A percentile compares a stretch with the other conserved stretches of the same genome.
Evolutionary conservation across 2,888 invertebrate species (phyloP).

Genomic region (Aporophyla nigra): DNA sequence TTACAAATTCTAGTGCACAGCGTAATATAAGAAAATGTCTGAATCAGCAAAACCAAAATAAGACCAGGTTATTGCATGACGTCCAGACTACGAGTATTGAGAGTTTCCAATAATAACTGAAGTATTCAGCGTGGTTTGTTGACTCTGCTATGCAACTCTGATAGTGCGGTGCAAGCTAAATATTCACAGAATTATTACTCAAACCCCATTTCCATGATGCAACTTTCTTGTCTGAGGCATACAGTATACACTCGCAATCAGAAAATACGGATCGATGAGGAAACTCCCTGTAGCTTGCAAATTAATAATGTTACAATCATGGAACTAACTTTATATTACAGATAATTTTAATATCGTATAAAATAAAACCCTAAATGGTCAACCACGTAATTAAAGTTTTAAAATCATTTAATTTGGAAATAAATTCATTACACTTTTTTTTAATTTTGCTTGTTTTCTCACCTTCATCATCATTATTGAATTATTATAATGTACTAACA

Average conservation of each 20-base stretch:
- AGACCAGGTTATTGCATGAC: conserved; percentile 73
- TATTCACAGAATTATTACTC: conserved; percentile 59
- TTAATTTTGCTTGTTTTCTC: no score
- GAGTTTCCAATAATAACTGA: conserved; percentile 82
- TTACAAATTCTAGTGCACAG: conserved; percentile 41
- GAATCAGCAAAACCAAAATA: conserved; percentile 71
- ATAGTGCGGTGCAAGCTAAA: conserved; percentile 58
- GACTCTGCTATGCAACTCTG: conserved; percentile 61
- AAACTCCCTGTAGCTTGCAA: no score
- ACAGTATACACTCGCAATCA: not conserved
- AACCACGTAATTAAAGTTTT: no score
- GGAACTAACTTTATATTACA: no score
- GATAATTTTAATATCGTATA: no score
- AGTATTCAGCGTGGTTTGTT: conserved; percentile 74
- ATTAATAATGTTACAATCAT: no score
- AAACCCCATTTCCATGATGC: not conserved
- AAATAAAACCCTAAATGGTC: no score
- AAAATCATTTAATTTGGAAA: no score
- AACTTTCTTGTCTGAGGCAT: not conserved
- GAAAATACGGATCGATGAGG: no score
- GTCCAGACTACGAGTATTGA: conserved; percentile 72
- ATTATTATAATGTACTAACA: no score
- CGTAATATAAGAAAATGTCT: conserved; percentile 61
- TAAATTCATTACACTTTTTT: no score
- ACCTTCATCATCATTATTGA: no score